Base-by-base conservation (phyloP, 2,113 vertebrate species). In the Puma concolor region DNA sequence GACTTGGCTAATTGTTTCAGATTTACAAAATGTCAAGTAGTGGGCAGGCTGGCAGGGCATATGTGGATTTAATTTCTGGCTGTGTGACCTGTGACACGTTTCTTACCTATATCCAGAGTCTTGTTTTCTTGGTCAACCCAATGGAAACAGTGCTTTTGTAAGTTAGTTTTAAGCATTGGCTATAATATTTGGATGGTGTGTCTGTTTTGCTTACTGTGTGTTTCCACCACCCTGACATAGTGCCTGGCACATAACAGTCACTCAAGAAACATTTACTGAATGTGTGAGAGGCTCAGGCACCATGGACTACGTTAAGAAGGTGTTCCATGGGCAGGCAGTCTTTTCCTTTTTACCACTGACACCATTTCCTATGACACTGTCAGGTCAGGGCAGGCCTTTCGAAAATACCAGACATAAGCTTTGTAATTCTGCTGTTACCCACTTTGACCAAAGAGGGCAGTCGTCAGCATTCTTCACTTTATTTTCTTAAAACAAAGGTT, bases 361-460 rank as follows among this genome's bases (percentile, higher is more conserved):
- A 44, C 25, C 83, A 38, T 33, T 50, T 41, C 36, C 15, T 29
- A 36, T 25, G 33, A n/a, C 17, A 13, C 27, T 38, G 67, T 31
- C 11, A 92, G 36, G 31, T 10, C 27, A 44, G 23, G 36, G 21
- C 19, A 44, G 33, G 15, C 23, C 54, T 33, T 41, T 93, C 4
- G 54, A 17, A 95, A 50, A 33, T 8, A 79, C 25, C 38, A 64
- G 23, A 44, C 41, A 27, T 14, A 16, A 41, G 67, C 87, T 96
- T 88, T 50, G 10, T 69, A n/a, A 52, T 71, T 33, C 64, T 88
- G 94, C 41, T n/a, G 60, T 85, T 71, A 96, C 33, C 29, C 52
- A 72, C 29, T 33, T 50, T 90, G 87, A 87, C 95, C 95, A 89
- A 80, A 92, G 94, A 76, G 83, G 94, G 95, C 83, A 90, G 91